These are phyloP conservation scores for Porites lutea DNA, from an alignment of 64 coral and sea anemone species.

Conservation along the genomic window DNA sequence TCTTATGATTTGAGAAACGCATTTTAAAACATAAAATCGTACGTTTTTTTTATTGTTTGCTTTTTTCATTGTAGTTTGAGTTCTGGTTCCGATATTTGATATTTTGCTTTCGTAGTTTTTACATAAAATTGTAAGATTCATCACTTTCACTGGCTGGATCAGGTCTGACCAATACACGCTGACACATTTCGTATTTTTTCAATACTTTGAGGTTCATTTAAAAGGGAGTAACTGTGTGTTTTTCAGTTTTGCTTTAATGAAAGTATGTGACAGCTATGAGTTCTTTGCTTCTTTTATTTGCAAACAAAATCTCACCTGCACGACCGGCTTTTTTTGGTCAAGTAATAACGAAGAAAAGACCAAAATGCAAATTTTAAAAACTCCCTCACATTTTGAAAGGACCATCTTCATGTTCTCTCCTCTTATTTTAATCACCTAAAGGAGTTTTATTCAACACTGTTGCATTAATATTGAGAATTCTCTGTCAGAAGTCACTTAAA, in stretches of 20 bases:
- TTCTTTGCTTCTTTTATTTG: neutral
- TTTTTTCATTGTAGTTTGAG: neutral
- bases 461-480: slow-evolving; percentile 20
- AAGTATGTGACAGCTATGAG: neutral
- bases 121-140: neutral
- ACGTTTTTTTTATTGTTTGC: neutral
- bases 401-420: neutral
- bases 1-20: too few species aligned
- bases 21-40: neutral
- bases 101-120: neutral
- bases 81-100: neutral
- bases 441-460: slow-evolving; percentile 38
- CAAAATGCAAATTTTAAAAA: neutral
- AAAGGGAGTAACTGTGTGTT: neutral
- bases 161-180: too few species aligned
- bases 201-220: neutral
- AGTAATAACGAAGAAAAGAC: neutral
- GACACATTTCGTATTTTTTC: neutral
- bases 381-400: neutral
- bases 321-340: too few species aligned
- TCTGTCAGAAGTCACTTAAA: slow-evolving; percentile 10
- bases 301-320: neutral
- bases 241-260: neutral
- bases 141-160: neutral
- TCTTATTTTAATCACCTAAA: neutral